A percentile compares a stretch with the other conserved stretches of the same genome.
Conservation (phyloP, 2,797 vertebrate species). For the Danio albolineatus region DNA sequence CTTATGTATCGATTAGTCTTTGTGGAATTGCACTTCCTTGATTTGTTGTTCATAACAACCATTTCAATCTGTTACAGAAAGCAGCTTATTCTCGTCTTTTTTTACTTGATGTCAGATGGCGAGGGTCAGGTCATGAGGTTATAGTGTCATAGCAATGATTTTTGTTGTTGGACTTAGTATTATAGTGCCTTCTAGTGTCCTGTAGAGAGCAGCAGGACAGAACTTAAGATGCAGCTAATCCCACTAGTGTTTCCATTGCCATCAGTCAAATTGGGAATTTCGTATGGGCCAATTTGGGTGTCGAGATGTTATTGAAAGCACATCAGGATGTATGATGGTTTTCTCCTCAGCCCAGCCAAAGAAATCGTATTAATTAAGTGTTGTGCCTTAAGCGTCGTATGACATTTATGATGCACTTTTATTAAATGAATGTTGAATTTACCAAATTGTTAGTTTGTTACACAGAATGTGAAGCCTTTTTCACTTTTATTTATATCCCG, state of each 20-base stretch:
- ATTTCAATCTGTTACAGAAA: conserved; percentile 24
- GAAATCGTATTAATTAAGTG: conserved; percentile 5
- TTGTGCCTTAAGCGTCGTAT: conserved; percentile 29
- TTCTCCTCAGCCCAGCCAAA: conserved; percentile 19
- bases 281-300: conserved; percentile 8
- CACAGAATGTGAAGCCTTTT: conserved; percentile 86
- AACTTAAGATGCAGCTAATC: conserved; percentile 33
- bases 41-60: neutral
- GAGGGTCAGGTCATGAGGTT: neutral
- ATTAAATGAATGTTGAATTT: conserved; percentile 82
- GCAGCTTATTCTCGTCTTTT: neutral
- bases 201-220: conserved; percentile 36
- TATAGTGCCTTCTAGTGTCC: conserved; percentile 39
- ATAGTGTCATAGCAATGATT: neutral
- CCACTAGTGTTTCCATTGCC: conserved; percentile 21
- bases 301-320: conserved; percentile 5
- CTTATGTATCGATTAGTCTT: neutral
- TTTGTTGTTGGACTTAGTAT: neutral
- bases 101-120: neutral
- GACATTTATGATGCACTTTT: conserved; percentile 86
- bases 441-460: conserved; percentile 69
- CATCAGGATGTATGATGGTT: conserved; percentile 19
- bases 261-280: conserved; percentile 21
- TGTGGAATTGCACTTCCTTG: conserved; percentile 19
- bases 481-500: conserved; percentile 89